Evolutionary conservation across 1,140 invertebrate species (phyloP).

Genomic region (Anthonomus grandis): DNA sequence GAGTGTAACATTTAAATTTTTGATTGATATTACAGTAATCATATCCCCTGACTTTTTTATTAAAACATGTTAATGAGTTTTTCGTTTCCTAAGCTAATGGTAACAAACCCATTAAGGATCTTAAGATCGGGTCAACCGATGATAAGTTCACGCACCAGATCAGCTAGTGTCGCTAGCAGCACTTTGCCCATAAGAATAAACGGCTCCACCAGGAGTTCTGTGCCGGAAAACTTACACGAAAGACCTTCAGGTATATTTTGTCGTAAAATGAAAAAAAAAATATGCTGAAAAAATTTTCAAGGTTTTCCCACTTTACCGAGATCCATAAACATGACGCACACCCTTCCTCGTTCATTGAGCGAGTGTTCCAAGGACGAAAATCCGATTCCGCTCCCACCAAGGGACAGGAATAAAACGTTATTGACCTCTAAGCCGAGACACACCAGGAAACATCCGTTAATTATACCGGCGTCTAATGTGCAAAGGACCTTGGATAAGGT

Average conservation of each 20-base stretch:
- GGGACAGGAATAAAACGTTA: conserved; percentile 69
- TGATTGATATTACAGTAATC: no score
- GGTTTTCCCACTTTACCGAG: conserved; percentile 18
- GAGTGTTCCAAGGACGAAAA: conserved; percentile 54
- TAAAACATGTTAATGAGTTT: conserved; percentile 1
- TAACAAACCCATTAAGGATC: conserved; percentile 68
- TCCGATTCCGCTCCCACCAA: conserved; percentile 78
- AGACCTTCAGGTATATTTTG: conserved; percentile 34
- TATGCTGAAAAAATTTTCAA: conserved; percentile 4
- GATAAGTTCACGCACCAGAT: conserved; percentile 48
- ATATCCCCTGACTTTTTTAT: background rate
- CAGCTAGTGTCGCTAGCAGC: conserved; percentile 38
- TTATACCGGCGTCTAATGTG: conserved; percentile 65
- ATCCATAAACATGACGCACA: background rate
- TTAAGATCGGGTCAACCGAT: conserved; percentile 63
- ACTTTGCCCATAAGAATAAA: conserved; percentile 30
- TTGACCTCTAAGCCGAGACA: conserved; percentile 69
- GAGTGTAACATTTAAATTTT: no score
- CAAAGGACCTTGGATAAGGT: conserved; percentile 62
- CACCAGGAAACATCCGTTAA: conserved; percentile 83
- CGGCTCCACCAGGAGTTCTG: conserved; percentile 32
- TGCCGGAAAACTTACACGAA: conserved; percentile 38
- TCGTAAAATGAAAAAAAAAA: background rate
- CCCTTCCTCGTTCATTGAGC: conserved; percentile 16
- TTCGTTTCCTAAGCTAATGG: conserved; percentile 38